Conservation (phyloP, 2,113 vertebrate genomes). For the Galeopterus variegatus region DNA sequence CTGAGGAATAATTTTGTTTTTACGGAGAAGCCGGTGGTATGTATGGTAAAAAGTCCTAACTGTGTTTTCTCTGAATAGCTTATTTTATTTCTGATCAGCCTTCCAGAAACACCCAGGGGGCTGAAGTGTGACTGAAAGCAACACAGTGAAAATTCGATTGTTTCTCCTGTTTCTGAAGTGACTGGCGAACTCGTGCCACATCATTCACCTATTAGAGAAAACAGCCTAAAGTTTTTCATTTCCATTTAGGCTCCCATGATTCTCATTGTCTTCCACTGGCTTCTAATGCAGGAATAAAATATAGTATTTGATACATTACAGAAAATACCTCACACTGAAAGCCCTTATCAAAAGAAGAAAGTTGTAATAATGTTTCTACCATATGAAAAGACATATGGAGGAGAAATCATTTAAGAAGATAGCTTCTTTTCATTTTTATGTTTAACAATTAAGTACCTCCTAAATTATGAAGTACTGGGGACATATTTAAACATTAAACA, state of each 20-base stretch:
- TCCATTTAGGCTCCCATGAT: constrained; percentile 65
- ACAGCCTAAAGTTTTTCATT: constrained; percentile 61
- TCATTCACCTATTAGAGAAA: constrained; percentile 64
- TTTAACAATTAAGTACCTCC: constrained; percentile 6
- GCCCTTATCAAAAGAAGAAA: constrained; percentile 10
- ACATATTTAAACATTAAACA: background rate
- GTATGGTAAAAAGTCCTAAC: constrained; percentile 57
- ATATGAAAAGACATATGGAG: background rate
- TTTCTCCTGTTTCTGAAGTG: constrained; percentile 56
- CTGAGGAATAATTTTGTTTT: constrained; percentile 48
- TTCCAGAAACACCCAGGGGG: constrained; percentile 65
- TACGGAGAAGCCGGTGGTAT: constrained; percentile 13
- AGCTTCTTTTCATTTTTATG: constrained; percentile 6
- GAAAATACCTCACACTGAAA: constrained; percentile 55
- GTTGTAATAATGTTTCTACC: background rate
- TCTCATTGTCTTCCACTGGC: constrained; percentile 29
- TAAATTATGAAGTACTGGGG: background rate
- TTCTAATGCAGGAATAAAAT: constrained; percentile 29
- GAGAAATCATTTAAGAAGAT: background rate
- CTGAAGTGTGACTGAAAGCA: constrained; percentile 59
- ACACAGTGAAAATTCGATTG: constrained; percentile 63
- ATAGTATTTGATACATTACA: constrained; percentile 32
- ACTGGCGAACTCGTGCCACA: background rate
- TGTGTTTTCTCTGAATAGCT: constrained; percentile 57
- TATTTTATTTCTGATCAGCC: constrained; percentile 67